These are phyloP conservation scores for Rhinolophus ferrumequinum DNA, from an alignment of 2,113 vertebrate genomes.

Conservation along the genomic window DNA sequence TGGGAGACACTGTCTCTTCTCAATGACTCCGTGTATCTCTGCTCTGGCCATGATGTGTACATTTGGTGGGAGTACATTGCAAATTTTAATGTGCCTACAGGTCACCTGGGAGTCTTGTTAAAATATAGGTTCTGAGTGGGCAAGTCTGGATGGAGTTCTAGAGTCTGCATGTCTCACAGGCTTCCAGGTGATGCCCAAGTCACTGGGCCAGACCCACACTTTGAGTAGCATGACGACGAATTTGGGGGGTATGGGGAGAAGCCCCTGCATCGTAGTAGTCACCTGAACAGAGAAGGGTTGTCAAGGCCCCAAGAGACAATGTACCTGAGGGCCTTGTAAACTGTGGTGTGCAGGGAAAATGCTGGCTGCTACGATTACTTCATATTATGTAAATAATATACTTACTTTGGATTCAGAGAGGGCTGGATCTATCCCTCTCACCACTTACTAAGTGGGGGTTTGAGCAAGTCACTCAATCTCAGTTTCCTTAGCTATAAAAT, in stretches of 20 bases:
- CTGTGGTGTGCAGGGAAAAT: not conserved
- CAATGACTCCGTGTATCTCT: not conserved
- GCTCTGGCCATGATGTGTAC: too few relatives aligned
- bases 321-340: rapidly evolving
- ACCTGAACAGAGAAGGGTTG: not conserved
- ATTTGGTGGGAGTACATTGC: not conserved
- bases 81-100: not conserved
- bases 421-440: not conserved
- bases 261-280: not conserved
- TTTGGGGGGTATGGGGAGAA: not conserved
- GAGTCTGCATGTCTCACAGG: not conserved
- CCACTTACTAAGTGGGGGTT: not conserved
- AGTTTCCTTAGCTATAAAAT: not conserved
- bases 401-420: not conserved
- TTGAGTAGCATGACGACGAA: not conserved
- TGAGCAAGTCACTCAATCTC: not conserved
- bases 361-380: too few relatives aligned
- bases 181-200: too few relatives aligned
- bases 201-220: not conserved
- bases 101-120: not conserved
- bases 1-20: not conserved
- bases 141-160: not conserved
- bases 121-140: not conserved
- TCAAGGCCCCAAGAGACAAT: not conserved
- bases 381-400: not conserved